Conservation (phyloP, 2,797 vertebrate species). For the Schizopygopsis pylzovi region DNA sequence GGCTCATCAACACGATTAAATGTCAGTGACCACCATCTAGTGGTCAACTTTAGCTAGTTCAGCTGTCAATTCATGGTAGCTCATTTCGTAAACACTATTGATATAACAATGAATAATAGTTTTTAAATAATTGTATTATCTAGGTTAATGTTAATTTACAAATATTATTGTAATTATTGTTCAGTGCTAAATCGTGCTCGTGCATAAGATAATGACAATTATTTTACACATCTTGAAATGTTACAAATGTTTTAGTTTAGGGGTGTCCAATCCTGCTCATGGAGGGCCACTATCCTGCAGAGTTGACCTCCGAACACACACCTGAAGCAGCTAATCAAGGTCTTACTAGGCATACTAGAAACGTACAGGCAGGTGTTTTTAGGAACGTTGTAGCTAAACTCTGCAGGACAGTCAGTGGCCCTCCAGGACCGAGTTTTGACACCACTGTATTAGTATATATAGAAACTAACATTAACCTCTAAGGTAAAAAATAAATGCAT, state of each 20-base stretch:
- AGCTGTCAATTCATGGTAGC: background rate
- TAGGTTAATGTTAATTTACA: background rate
- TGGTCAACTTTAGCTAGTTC: conserved; percentile 7
- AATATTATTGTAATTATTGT: background rate
- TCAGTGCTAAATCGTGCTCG: background rate
- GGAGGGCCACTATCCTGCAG: no score
- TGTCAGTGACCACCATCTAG: conserved; percentile 10
- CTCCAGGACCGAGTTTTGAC: no score
- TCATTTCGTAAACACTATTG: background rate
- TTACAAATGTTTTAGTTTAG: background rate
- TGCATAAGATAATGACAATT: background rate
- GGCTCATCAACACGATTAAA: background rate
- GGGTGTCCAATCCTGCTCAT: no score
- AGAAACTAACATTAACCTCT: background rate
- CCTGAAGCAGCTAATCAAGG: no score
- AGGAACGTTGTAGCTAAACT: no score
- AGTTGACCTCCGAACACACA: no score
- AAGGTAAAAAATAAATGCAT: background rate
- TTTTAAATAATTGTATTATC: background rate
- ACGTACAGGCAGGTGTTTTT: no score
- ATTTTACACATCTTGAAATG: background rate
- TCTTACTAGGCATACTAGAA: no score
- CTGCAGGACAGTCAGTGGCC: no score
- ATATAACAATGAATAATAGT: background rate
- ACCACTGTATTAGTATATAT: no score